Percentiles rank a stretch among this genome's conserved stretches.
Evolutionary conservation across 2,888 invertebrate genomes (phyloP).

Genomic region (Ischnura elegans): DNA sequence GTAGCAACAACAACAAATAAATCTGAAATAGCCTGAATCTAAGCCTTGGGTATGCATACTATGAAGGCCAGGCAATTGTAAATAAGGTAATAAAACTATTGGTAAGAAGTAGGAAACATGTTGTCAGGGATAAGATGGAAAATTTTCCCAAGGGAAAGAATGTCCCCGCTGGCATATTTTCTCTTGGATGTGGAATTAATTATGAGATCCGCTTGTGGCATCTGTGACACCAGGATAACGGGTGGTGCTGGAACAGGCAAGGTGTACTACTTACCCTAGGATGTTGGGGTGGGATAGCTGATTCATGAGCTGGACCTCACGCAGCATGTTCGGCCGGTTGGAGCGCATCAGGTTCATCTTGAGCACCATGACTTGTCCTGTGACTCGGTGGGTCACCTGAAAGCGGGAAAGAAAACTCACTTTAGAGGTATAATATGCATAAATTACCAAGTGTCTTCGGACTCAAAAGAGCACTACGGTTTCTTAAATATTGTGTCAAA

Average conservation of each 20-base stretch:
- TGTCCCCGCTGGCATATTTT: neutral
- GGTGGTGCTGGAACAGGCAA: constrained; percentile 32
- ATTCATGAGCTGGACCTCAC: constrained; percentile 98
- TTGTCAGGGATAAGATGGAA: neutral
- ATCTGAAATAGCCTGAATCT: neutral
- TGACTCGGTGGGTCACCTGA: constrained; percentile 95
- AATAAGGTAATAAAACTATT: too few species aligned
- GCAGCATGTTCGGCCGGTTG: constrained; percentile 96
- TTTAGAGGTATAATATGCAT: neutral
- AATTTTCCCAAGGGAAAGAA: neutral
- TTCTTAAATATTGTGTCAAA: too few species aligned
- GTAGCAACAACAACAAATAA: neutral
- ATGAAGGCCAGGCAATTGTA: too few species aligned
- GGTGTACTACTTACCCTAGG: constrained; percentile 84
- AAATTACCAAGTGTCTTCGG: neutral
- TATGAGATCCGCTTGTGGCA: neutral
- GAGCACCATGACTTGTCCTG: constrained; percentile 97
- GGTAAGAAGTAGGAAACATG: neutral
- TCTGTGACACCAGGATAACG: neutral
- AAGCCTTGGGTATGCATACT: too few species aligned
- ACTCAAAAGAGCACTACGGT: too few species aligned
- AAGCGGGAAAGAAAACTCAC: constrained; percentile 75
- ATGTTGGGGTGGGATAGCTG: constrained; percentile 96
- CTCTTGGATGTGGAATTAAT: neutral
- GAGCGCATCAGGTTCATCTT: constrained; percentile 97